Evolutionary conservation across 2,888 invertebrate genomes (phyloP).

Genomic region (Leptopilina drosophilae): DNA sequence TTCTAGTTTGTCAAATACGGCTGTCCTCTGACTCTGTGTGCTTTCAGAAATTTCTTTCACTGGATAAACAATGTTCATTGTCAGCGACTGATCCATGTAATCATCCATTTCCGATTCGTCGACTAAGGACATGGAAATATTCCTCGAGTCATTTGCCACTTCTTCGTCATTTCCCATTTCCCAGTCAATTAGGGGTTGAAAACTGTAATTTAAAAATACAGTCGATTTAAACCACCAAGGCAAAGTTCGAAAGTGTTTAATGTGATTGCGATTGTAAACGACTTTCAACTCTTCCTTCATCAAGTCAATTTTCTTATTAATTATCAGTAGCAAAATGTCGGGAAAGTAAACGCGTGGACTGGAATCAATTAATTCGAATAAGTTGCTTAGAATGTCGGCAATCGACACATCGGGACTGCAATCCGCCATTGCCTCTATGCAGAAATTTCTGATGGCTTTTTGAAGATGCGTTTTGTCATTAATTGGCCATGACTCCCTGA

Average conservation of each 20-base stretch:
- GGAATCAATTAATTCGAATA: slow-evolving; percentile 60
- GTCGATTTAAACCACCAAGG: slow-evolving; percentile 81
- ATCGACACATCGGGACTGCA: slow-evolving; percentile 57
- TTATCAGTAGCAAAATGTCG: slow-evolving; percentile 67
- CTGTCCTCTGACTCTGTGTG: slow-evolving; percentile 49
- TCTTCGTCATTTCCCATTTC: neutral
- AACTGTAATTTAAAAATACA: slow-evolving; percentile 60
- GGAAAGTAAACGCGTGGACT: slow-evolving; percentile 62
- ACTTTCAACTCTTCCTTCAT: slow-evolving; percentile 72
- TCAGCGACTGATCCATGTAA: neutral
- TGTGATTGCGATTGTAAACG: slow-evolving; percentile 79
- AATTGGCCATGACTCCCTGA: slow-evolving; percentile 71
- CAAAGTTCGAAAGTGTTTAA: slow-evolving; percentile 79
- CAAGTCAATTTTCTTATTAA: slow-evolving; percentile 65
- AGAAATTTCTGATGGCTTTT: slow-evolving; percentile 63
- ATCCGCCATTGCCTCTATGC: slow-evolving; percentile 61
- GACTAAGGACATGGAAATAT: neutral
- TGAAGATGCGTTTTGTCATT: slow-evolving; percentile 62
- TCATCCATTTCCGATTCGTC: slow-evolving; percentile 9
- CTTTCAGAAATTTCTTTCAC: slow-evolving; percentile 57
- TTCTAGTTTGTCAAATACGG: slow-evolving; percentile 65
- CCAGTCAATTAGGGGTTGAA: slow-evolving; percentile 3
- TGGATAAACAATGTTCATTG: neutral
- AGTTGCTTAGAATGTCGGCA: slow-evolving; percentile 63
- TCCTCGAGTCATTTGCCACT: neutral